Base-by-base conservation (phyloP, 2,797 vertebrate genomes). In the Lindbergichthys nudifrons region DNA sequence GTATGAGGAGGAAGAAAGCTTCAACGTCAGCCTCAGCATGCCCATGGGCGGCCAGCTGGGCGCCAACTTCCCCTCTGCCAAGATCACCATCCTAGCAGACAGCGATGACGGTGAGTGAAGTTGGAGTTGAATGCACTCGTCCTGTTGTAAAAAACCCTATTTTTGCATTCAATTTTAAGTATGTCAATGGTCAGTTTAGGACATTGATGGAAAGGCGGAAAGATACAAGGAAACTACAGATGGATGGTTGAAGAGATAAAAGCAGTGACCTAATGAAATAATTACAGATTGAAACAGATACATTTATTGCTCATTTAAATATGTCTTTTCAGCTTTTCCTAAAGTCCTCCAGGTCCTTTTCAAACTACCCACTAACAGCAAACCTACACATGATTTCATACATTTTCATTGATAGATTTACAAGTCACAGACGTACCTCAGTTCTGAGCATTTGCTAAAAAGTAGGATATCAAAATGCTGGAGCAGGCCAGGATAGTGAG, bases 1-100 rank as follows among this genome's bases (percentile, higher is more conserved):
- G 23, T 97, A 96, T 30, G 96, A 98, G 86, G 95, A 95, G 63
- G 96, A 97, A 10, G 97, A 97, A 89, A 95, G 85, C 85, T 97
- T 98, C 73, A 96, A 91, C 10, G 77, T 98, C 66, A 96, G 92
- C 10, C 92, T 98, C 80, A 96, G 95, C 77, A 93, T 96, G 94
- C 91, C 96, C 11, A 91, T 94, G 93, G 96, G 96, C 3, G 96
- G 96, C 14, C 92, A 92, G 81, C 72, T 97, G 83, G 95, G 96
- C 39, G 50, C 87, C 71, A 92, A 81, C 59, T 97, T 95, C 89
- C 94, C 96, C 1, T 92, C 86, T 0, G 65, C 96, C 70, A 95
- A 86, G 79, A 91, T 96, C 73, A 86, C 90, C 48, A 96, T 97
- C 87, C 79, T 97, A 87, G 91, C 95, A 43, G 96, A 97, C 86